phyloP scores from a whole-genome alignment of 2,113 vertebrate genomes.

The Mirza zaza region DNA sequence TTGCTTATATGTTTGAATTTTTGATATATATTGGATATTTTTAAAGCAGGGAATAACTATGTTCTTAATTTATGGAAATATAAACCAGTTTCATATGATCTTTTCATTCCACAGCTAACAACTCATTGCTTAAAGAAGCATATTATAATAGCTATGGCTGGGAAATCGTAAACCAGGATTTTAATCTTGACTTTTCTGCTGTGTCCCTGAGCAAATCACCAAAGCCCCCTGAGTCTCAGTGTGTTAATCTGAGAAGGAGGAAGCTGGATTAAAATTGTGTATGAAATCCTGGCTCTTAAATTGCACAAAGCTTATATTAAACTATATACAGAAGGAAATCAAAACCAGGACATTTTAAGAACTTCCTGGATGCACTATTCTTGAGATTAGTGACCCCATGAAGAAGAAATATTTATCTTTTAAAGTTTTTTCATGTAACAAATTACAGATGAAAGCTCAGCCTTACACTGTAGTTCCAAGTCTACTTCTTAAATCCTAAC shows the following conservation, averaged over 20 bases:
- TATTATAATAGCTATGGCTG: neutral
- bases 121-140: neutral
- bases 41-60: neutral
- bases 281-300: neutral
- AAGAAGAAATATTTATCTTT: neutral
- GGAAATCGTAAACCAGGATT: neutral
- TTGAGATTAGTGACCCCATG: neutral
- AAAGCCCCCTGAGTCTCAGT: neutral
- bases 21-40: neutral
- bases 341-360: neutral
- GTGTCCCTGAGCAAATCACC: neutral
- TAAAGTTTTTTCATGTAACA: neutral
- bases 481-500: neutral
- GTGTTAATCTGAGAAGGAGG: neutral
- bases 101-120: neutral
- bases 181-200: neutral
- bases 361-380: neutral
- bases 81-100: neutral
- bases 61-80: neutral
- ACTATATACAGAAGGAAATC: neutral
- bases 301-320: neutral
- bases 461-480: neutral
- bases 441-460: neutral
- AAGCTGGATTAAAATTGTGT: neutral
- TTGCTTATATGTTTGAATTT: neutral